Base-by-base conservation (phyloP, 1,140 invertebrate species). In the Whitmania pigra region DNA sequence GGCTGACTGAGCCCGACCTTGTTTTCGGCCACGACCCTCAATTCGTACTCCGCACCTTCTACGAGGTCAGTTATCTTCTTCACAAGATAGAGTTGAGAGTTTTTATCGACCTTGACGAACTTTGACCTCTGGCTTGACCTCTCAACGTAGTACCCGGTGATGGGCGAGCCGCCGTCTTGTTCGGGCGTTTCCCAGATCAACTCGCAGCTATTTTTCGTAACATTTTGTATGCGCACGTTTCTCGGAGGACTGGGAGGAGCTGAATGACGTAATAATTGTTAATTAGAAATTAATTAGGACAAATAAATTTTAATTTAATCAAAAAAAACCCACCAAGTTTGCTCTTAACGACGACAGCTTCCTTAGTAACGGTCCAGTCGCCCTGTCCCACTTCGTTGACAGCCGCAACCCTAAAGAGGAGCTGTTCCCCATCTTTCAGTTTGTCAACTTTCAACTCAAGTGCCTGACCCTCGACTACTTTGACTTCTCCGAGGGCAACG, bases 41-140 rank as follows among this genome's bases (percentile, higher is more conserved):
- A 98, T 82, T 97, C 92, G 80, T 99, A 99, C 79, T 94, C 90
- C 80, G 95, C 93, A 31, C 92, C 93, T 82, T 97, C 92, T 6
- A 87, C 88, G 13, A 99, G 83, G 77, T 91, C 89, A 78, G 90
- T 88, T 0, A 94, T 67, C 18, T 29, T 72, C 40, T 53, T 74
- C 40, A 88, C 90, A 17, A 57, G 53, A 22, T 29, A 79, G 75
- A 85, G 87, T 0, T 89, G 85, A 2, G 91, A 91, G 73, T 92
- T 88, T 76, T 89, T 91, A 77, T 90, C 94, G 49, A 91, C 79
- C 80, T 92, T 92, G 66, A 94, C 87, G 93, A 94, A 97, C 77
- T 93, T 87, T 68, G 93, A 93, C 71, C 90, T 91, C 67, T 90
- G 86, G 81, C 95, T 93, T 73, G 92, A 86, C 71, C 93, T 87